Percentiles rank a stretch among this genome's conserved stretches.
Conservation (phyloP, 2,888 invertebrate genomes). For the Melinaea marsaeus region DNA sequence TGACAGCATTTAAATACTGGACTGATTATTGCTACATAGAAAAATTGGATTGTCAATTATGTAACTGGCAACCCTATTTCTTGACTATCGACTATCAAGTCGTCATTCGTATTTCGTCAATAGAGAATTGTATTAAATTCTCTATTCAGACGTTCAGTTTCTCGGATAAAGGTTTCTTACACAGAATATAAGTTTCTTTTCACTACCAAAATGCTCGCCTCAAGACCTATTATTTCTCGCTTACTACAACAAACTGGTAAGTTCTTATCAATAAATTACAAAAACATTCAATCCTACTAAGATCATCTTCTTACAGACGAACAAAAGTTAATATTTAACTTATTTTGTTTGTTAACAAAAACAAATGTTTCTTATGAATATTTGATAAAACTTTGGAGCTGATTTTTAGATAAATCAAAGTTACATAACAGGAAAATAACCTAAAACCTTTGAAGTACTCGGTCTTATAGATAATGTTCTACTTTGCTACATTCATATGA, state of each 20-base stretch:
- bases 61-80: too few species aligned
- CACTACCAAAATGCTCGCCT: slow-evolving; percentile 49
- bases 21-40: too few species aligned
- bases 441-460: slow-evolving; percentile 30
- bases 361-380: background rate
- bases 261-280: slow-evolving; percentile 6
- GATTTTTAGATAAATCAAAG: slow-evolving; percentile 15
- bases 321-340: background rate
- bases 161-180: too few species aligned
- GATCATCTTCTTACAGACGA: too few species aligned
- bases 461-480: background rate
- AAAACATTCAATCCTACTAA: too few species aligned
- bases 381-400: background rate
- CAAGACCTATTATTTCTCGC: slow-evolving; percentile 57
- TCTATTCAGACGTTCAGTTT: too few species aligned
- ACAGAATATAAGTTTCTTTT: too few species aligned
- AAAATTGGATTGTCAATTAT: too few species aligned
- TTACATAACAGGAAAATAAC: slow-evolving; percentile 61
- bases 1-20: too few species aligned
- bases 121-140: too few species aligned
- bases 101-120: too few species aligned
- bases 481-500: background rate
- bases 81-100: too few species aligned
- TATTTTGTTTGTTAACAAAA: background rate
- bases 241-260: slow-evolving; percentile 63